phyloP scores from a whole-genome alignment of 2,113 vertebrate genomes.

The Myodes glareolus region DNA sequence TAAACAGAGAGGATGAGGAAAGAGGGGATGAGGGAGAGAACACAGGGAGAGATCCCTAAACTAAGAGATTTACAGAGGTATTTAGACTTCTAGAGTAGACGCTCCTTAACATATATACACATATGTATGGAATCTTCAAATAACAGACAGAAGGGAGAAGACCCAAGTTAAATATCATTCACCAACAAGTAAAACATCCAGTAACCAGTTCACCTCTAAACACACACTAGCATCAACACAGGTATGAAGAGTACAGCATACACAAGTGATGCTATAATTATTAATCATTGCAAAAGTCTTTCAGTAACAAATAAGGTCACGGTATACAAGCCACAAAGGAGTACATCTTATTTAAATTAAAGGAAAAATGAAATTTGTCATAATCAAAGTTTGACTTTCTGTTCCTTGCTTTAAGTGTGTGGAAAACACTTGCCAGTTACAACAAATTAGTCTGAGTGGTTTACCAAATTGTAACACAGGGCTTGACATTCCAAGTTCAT shows the following conservation, averaged over 20 bases:
- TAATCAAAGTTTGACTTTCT: background rate
- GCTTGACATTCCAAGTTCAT: background rate
- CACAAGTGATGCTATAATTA: background rate
- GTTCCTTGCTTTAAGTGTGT: background rate
- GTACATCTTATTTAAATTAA: background rate
- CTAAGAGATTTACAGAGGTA: background rate
- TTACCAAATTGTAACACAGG: background rate
- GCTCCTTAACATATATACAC: background rate
- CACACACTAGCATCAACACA: too few relatives aligned
- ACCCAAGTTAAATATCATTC: background rate
- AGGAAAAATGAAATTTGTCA: background rate
- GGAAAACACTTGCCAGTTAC: background rate
- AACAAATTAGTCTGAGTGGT: background rate
- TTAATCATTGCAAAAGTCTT: background rate
- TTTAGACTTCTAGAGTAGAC: background rate
- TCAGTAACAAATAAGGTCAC: background rate
- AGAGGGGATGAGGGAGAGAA: background rate
- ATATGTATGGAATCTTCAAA: background rate
- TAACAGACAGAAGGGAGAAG: background rate
- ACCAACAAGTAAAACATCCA: too few relatives aligned
- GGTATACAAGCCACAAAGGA: background rate
- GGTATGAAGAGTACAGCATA: too few relatives aligned
- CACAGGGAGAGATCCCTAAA: background rate
- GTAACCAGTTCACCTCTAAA: too few relatives aligned
- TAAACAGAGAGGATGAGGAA: background rate